Base-by-base conservation (phyloP, 2,113 vertebrate species). In the Corythoichthys intestinalis region DNA sequence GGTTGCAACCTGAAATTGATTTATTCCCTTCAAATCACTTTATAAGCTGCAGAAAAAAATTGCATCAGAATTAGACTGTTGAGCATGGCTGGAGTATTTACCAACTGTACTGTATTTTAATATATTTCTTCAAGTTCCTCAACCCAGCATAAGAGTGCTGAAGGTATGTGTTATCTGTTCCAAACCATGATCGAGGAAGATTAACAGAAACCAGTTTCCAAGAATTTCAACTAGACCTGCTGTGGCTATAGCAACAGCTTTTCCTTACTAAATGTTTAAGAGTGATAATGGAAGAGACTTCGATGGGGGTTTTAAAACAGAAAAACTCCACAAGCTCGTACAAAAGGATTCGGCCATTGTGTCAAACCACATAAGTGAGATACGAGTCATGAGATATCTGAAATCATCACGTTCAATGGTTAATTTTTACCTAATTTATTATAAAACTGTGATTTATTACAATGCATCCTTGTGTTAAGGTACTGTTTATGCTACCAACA, bases 211-310 rank as follows among this genome's bases (percentile, higher is more conserved):
- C 41, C 41, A 44, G 41, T 6, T 17, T 38, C 2, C 8, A 35
- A 15, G 63, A 49, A 35, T 49, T 49, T 34, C 28, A 35, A 20
- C n/a, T 1, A 46, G 13, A 17, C 15, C 10, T 63, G 63, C 28
- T 28, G 41, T 91, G 84, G 52, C 87, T 76, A 91, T 91, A 82
- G 83, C 71, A 92, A 92, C 88, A 75, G 85, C 81, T 90, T 92
- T 90, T 87, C 78, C 87, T 74, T 81, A 79, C 74, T 85, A 79
- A 80, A 84, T 85, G 81, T 84, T 83, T 77, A 85, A 76, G 71
- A 83, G 83, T 70, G 70, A 70, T 75, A 82, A 85, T 76, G 69
- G 66, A 65, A 77, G 48, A 66, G 48, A 48, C 66, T 64, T 48
- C 14, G 28, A 35, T 47, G 64, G 65, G 66, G 54, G 64, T 72